A percentile compares a stretch with the other conserved stretches of the same genome.
Evolutionary conservation across 2,888 invertebrate species (phyloP).

Genomic region (Nomada lathburiana): DNA sequence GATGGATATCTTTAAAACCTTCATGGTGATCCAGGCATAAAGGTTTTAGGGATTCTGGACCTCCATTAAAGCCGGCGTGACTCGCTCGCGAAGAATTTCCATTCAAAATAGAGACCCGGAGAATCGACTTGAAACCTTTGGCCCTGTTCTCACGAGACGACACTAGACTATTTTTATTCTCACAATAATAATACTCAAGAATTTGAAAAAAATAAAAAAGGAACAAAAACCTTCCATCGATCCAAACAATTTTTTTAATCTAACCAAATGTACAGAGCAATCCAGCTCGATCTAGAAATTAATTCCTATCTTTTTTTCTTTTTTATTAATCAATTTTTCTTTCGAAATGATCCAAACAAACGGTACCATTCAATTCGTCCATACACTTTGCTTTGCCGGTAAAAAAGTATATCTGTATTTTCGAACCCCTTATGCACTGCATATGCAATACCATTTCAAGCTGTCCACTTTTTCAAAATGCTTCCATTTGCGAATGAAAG

Average conservation of each 20-base stretch:
- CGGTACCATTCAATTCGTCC: background rate
- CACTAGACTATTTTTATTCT: background rate
- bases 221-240: too few species aligned
- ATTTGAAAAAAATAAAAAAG: background rate
- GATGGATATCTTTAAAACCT: background rate
- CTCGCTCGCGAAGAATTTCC: conserved; percentile 48
- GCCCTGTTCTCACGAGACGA: background rate
- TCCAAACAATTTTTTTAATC: background rate
- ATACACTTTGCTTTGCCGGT: background rate
- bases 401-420: background rate
- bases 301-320: background rate
- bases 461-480: conserved; percentile 7
- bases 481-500: conserved; percentile 19
- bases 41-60: conserved; percentile 29
- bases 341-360: background rate
- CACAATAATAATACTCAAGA: background rate
- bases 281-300: background rate
- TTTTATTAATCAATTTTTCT: too few species aligned
- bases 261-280: background rate
- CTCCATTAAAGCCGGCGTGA: conserved; percentile 34
- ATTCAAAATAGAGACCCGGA: conserved; percentile 41
- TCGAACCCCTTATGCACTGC: background rate
- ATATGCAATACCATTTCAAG: background rate
- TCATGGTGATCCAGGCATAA: conserved; percentile 11
- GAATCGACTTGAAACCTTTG: conserved; percentile 18